Evolutionary conservation across 2,113 vertebrate species (phyloP).

Genomic region (Bombycilla garrulus): DNA sequence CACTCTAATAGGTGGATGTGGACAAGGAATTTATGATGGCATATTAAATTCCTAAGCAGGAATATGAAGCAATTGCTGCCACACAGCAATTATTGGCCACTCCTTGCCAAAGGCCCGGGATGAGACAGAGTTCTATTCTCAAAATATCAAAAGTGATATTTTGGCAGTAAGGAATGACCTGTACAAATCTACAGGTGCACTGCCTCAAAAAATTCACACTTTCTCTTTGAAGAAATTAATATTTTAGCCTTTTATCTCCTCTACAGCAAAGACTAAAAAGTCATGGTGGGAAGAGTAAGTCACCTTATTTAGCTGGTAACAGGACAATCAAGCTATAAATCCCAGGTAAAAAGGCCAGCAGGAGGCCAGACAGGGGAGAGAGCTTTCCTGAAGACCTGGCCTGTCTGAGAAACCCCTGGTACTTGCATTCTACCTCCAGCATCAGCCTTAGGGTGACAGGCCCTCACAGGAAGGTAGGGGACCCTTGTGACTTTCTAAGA

Average conservation of each 20-base stretch:
- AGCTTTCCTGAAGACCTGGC: background rate
- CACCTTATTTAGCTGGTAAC: background rate
- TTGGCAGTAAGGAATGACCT: background rate
- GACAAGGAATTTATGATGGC: background rate
- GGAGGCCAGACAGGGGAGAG: background rate
- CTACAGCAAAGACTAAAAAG: background rate
- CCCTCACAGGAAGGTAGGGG: background rate
- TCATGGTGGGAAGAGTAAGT: background rate
- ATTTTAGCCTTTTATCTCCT: background rate
- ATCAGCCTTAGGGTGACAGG: background rate
- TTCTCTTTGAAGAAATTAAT: background rate
- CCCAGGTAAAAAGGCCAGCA: background rate
- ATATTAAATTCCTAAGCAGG: background rate
- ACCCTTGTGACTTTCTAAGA: background rate
- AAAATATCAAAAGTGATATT: background rate
- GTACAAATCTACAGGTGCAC: background rate
- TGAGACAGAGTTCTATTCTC: background rate
- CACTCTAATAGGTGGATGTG: accelerated
- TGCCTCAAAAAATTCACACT: background rate
- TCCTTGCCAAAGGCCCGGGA: background rate
- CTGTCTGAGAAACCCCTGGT: background rate
- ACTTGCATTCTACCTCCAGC: background rate
- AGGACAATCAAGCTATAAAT: background rate
- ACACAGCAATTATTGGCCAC: background rate
- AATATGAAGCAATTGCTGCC: background rate